A percentile compares a stretch with the other conserved stretches of the same genome.
Conservation (phyloP, 2,797 vertebrate species). For the Syndactyla subalaris region DNA sequence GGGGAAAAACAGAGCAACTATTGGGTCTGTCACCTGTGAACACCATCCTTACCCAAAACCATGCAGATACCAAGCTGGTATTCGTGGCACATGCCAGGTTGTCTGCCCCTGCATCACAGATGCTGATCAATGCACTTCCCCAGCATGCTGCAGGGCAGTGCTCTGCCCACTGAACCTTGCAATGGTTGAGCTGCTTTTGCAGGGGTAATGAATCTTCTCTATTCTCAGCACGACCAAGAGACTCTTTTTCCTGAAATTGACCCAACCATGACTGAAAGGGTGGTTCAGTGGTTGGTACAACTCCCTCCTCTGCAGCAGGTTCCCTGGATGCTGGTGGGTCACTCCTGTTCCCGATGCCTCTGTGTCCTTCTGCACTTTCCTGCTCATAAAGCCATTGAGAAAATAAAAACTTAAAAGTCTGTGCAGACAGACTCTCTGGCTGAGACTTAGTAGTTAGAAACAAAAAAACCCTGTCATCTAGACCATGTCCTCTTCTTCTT, state of each 20-base stretch:
- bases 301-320: neutral
- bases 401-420: neutral
- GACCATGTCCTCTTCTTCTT: neutral
- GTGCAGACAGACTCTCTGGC: neutral
- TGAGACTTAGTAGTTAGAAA: neutral
- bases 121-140: accelerated
- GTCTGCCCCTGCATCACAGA: neutral
- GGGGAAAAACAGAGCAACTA: neutral
- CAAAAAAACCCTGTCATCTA: neutral
- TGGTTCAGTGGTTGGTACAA: neutral
- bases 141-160: neutral
- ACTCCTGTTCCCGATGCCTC: neutral
- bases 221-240: neutral
- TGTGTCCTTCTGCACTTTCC: neutral
- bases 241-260: neutral
- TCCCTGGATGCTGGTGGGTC: neutral
- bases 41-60: neutral
- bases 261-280: neutral
- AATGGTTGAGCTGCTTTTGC: neutral
- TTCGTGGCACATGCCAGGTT: neutral
- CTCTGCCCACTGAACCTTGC: neutral
- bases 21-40: neutral
- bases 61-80: neutral
- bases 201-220: neutral
- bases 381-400: neutral